These are phyloP conservation scores for Aphelocoma californica DNA, from an alignment of 2,797 vertebrate species.

Conservation along the genomic window DNA sequence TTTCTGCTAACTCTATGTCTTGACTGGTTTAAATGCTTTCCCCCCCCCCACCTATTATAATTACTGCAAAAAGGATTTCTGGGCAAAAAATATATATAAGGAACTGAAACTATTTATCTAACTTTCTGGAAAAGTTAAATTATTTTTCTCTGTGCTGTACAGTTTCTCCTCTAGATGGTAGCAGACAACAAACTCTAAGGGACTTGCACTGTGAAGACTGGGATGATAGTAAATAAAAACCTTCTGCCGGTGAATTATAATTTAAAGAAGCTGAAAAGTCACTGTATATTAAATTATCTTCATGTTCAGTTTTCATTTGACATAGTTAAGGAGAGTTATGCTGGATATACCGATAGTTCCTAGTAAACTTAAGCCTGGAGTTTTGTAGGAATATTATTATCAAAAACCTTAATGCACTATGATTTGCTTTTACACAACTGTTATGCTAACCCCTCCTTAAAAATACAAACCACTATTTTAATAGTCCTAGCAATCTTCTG, in stretches of 20 bases:
- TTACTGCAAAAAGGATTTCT: not conserved
- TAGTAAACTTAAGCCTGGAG: not conserved
- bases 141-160: not conserved
- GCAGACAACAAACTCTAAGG: constrained; percentile 48
- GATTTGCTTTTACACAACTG: not conserved
- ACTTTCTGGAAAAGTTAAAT: not conserved
- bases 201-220: not conserved
- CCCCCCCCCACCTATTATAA: not conserved
- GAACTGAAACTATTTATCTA: not conserved
- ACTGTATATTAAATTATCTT: not conserved
- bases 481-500: not conserved
- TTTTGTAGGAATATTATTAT: not conserved
- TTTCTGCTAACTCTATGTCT: not conserved
- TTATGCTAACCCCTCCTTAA: not conserved
- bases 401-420: not conserved
- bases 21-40: not conserved
- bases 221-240: not conserved
- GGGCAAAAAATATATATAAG: not conserved
- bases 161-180: constrained; percentile 63
- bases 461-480: not conserved
- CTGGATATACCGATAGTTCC: not conserved
- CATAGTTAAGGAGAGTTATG: not conserved
- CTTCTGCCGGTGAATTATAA: not conserved
- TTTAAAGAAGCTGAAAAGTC: not conserved
- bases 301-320: not conserved